Evolutionary conservation across 2,113 vertebrate genomes (phyloP).

Genomic region (Callospermophilus lateralis): DNA sequence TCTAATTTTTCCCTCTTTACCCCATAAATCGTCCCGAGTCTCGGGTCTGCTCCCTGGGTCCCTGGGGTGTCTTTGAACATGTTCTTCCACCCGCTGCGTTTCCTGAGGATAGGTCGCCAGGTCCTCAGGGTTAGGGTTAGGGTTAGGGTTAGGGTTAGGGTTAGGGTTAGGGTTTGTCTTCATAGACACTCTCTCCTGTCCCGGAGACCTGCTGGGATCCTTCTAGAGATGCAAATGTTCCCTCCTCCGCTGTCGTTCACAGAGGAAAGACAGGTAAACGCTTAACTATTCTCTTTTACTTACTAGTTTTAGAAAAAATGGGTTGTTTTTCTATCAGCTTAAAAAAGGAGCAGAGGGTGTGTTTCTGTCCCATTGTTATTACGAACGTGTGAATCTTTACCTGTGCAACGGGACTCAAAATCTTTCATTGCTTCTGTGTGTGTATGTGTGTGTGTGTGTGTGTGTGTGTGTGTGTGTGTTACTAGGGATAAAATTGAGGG

Average conservation of each 20-base stretch:
- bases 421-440: background rate
- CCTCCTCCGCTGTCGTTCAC: background rate
- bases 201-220: background rate
- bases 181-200: too few species aligned
- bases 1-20: background rate
- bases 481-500: too few species aligned
- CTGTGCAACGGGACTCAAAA: background rate
- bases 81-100: background rate
- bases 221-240: background rate
- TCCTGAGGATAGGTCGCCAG: background rate
- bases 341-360: background rate
- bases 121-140: too few species aligned
- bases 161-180: too few species aligned
- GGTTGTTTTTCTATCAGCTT: background rate
- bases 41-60: background rate
- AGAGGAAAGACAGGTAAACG: background rate
- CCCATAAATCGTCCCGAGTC: background rate
- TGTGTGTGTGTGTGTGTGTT: background rate
- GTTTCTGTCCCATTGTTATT: background rate
- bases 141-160: too few species aligned
- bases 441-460: too few species aligned
- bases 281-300: background rate
- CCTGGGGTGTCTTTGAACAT: background rate
- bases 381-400: background rate
- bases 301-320: background rate